Percentiles rank a stretch among this genome's conserved stretches.
phyloP scores from a whole-genome alignment of 1,140 invertebrate genomes.

The Papilio dardanus region DNA sequence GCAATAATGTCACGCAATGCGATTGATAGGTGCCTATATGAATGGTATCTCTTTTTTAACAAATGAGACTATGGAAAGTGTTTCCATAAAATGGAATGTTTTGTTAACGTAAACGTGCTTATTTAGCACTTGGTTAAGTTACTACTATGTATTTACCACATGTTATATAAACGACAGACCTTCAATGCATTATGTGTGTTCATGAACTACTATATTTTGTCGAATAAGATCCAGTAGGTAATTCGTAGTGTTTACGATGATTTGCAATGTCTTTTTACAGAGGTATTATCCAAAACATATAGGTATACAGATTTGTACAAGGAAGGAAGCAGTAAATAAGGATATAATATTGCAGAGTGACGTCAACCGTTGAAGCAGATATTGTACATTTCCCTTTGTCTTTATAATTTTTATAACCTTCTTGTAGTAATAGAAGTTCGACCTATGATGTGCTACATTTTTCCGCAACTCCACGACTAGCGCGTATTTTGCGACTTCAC shows the following conservation, averaged over 20 bases:
- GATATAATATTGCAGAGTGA: not conserved
- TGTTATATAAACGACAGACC: not conserved
- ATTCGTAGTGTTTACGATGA: not conserved
- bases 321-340: not conserved
- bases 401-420: not conserved
- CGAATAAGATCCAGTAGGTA: not conserved
- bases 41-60: not conserved
- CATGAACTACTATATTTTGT: not conserved
- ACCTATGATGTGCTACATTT: too few relatives aligned
- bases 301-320: not conserved
- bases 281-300: too few relatives aligned
- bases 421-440: too few relatives aligned
- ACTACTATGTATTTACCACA: not conserved
- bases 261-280: not conserved
- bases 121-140: not conserved
- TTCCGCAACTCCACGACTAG: too few relatives aligned
- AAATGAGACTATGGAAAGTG: not conserved
- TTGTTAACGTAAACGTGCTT: not conserved
- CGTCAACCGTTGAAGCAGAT: not conserved
- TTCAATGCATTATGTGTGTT: not conserved
- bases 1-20: not conserved
- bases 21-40: not conserved
- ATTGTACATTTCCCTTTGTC: not conserved
- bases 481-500: too few relatives aligned
- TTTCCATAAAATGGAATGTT: not conserved